A percentile compares a stretch with the other conserved stretches of the same genome.
These are phyloP conservation scores for Eulemur rubriventer DNA, from an alignment of 2,797 vertebrate genomes.

Conservation along the genomic window DNA sequence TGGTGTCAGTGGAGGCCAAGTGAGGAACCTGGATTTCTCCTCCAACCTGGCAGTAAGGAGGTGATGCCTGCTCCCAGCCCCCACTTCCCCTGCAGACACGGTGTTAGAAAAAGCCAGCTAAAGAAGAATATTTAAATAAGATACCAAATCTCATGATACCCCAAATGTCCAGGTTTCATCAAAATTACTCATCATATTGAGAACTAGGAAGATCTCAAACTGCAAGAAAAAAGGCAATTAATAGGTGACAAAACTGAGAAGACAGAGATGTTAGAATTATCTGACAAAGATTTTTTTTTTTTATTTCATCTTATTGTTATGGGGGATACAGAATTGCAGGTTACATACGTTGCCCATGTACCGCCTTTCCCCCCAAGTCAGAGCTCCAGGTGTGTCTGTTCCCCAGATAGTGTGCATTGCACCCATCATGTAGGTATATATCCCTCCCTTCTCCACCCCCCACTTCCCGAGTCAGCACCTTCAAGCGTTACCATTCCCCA, in stretches of 20 bases:
- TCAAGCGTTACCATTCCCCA: too few relatives aligned
- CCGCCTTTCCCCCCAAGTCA: too few relatives aligned
- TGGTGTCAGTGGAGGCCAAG: neutral
- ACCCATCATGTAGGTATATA: too few relatives aligned
- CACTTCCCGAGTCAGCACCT: too few relatives aligned
- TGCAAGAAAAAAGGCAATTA: neutral
- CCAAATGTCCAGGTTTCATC: neutral
- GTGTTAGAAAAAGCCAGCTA: neutral
- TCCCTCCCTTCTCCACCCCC: too few relatives aligned
- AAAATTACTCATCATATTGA: neutral
- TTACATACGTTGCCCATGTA: too few relatives aligned
- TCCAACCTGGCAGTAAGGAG: neutral
- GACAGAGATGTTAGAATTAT: neutral
- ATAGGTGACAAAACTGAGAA: constrained; percentile 10
- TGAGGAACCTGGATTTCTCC: neutral
- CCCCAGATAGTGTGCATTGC: too few relatives aligned
- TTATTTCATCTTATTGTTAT: too few relatives aligned
- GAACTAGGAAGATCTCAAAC: neutral
- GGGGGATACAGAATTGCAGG: too few relatives aligned
- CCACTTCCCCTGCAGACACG: neutral
- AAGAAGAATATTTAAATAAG: neutral
- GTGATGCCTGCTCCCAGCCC: neutral
- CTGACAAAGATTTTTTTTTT: constrained; percentile 26
- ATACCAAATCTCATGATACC: neutral
- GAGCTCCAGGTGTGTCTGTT: too few relatives aligned